A percentile compares a stretch with the other conserved stretches of the same genome.
Conservation (phyloP, 23 tunicate genomes). For the Corella eumyota region DNA sequence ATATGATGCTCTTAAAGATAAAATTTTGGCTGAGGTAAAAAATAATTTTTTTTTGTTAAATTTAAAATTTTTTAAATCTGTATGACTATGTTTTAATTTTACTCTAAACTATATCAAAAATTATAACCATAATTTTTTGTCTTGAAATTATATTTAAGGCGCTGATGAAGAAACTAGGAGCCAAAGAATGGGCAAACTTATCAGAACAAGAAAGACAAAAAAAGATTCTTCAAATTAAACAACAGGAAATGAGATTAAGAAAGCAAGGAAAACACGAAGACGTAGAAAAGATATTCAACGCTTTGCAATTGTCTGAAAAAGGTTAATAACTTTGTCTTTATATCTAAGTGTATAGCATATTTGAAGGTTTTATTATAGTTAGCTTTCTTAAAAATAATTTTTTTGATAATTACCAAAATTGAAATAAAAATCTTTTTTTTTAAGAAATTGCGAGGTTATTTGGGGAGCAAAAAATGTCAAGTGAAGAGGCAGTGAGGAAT, state of each 20-base stretch:
- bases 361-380: too few relatives aligned
- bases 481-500: slow-evolving; percentile 50
- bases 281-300: slow-evolving; percentile 27
- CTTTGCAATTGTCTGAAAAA: slow-evolving; percentile 44
- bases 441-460: slow-evolving; percentile 43
- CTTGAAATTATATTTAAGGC: too few relatives aligned
- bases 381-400: too few relatives aligned
- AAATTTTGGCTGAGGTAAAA: slow-evolving; percentile 68
- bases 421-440: too few relatives aligned
- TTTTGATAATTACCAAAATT: too few relatives aligned
- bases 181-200: slow-evolving; percentile 69
- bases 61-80: too few relatives aligned
- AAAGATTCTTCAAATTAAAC: slow-evolving; percentile 52
- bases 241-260: slow-evolving; percentile 63
- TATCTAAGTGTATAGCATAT: neutral
- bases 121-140: too few relatives aligned
- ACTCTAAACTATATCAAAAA: too few relatives aligned
- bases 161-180: slow-evolving; percentile 78
- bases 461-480: slow-evolving; percentile 45
- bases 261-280: slow-evolving; percentile 70
- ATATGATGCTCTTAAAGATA: slow-evolving; percentile 81
- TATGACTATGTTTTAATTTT: too few relatives aligned
- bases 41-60: neutral
- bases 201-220: slow-evolving; percentile 77
- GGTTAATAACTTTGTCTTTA: slow-evolving; percentile 17